A percentile compares a stretch with the other conserved stretches of the same genome.
phyloP scores from a whole-genome alignment of 2,888 invertebrate species.

The Melinaea marsaeus region DNA sequence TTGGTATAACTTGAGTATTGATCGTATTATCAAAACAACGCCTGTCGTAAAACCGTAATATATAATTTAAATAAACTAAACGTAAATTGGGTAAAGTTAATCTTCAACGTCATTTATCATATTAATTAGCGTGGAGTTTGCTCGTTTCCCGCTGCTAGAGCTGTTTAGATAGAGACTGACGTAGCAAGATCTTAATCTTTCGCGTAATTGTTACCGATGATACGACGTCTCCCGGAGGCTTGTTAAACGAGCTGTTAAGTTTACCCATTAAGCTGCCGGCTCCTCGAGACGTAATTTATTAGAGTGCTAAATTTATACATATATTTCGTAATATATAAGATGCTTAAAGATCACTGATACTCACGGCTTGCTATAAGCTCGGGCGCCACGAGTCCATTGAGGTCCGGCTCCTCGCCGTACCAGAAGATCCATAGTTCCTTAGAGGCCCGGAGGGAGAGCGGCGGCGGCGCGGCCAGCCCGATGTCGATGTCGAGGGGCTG shows the following conservation, averaged over 20 bases:
- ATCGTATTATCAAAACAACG: no score
- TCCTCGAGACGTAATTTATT: slow-evolving; percentile 22
- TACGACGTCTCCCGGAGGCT: slow-evolving; percentile 47
- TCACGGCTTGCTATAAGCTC: slow-evolving; percentile 92
- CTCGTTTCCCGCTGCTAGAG: slow-evolving; percentile 27
- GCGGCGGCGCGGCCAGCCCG: slow-evolving; percentile 81
- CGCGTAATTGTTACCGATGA: slow-evolving; percentile 57
- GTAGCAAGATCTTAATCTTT: slow-evolving; percentile 57
- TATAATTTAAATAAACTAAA: background rate
- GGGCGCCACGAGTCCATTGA: slow-evolving; percentile 88
- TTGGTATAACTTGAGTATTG: no score
- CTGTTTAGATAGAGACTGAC: slow-evolving; percentile 40
- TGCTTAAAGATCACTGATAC: slow-evolving; percentile 48
- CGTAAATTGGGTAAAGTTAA: slow-evolving; percentile 2
- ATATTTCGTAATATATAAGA: background rate
- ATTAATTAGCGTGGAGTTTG: slow-evolving; percentile 32
- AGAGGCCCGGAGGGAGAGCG: slow-evolving; percentile 89
- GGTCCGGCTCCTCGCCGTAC: slow-evolving; percentile 98
- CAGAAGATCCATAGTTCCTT: slow-evolving; percentile 99
- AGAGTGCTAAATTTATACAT: slow-evolving; percentile 15
- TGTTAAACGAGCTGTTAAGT: slow-evolving; percentile 65
- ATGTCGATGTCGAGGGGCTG: slow-evolving; percentile 71
- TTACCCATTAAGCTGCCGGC: slow-evolving; percentile 50
- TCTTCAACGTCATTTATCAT: slow-evolving; percentile 25
- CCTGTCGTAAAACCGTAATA: no score